These are phyloP conservation scores for Phylloscopus trochiloides DNA, from an alignment of 2,113 vertebrate species.

Conservation along the genomic window DNA sequence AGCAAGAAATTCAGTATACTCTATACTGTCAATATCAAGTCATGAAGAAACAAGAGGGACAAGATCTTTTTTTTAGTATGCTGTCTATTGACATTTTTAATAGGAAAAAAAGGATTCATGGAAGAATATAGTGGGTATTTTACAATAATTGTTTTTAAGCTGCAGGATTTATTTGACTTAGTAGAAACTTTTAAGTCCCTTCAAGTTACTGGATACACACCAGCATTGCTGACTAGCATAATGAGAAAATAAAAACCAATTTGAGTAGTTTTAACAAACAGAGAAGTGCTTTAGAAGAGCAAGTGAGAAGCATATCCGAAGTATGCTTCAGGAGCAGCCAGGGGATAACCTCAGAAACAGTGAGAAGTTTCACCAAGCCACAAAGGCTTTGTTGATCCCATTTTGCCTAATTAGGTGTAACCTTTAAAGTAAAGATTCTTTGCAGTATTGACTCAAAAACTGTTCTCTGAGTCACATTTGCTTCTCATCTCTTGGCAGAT, in stretches of 20 bases:
- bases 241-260: neutral
- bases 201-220: neutral
- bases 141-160: neutral
- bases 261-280: neutral
- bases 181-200: neutral
- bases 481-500: neutral
- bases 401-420: neutral
- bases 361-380: neutral
- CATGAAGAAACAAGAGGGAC: neutral
- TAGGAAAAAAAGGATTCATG: neutral
- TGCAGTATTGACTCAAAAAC: neutral
- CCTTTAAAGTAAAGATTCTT: neutral
- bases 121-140: neutral
- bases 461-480: neutral
- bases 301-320: neutral
- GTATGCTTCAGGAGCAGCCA: neutral
- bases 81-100: neutral
- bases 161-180: neutral
- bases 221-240: neutral
- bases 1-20: neutral
- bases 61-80: neutral
- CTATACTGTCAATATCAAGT: neutral
- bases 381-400: neutral
- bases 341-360: neutral
- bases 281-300: neutral